Percentiles rank a stretch among this genome's conserved stretches.
Evolutionary conservation across 1,140 invertebrate species (phyloP).

Genomic region (Dendroctonus ponderosae): DNA sequence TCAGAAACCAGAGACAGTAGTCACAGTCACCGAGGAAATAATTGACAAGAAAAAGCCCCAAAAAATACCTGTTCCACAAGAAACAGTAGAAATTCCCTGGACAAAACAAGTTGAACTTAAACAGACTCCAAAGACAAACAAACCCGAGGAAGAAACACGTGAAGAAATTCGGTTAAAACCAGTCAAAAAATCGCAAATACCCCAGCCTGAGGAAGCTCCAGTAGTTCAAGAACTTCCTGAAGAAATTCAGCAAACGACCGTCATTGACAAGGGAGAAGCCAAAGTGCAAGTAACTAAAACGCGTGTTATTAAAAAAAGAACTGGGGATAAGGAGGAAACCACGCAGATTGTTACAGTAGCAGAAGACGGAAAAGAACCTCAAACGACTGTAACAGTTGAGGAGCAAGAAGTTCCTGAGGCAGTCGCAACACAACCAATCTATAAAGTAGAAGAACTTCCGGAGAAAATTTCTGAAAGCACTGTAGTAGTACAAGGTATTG

Average conservation of each 20-base stretch:
- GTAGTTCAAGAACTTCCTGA: constrained; percentile 43
- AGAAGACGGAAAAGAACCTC: constrained; percentile 28
- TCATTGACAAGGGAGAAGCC: constrained; percentile 40
- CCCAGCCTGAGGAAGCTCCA: constrained; percentile 45
- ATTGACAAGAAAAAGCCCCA: constrained; percentile 38
- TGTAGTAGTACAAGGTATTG: constrained; percentile 48
- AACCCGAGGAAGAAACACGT: constrained; percentile 38
- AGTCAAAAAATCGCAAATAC: constrained; percentile 46
- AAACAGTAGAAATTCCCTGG: constrained; percentile 49
- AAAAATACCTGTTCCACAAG: constrained; percentile 36
- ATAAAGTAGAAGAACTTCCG: constrained; percentile 47
- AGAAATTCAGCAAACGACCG: constrained; percentile 41
- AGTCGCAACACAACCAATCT: constrained; percentile 37
- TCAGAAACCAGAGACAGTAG: constrained; percentile 38
- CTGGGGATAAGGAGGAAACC: constrained; percentile 41
- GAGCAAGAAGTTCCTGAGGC: constrained; percentile 39
- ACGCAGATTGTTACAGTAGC: constrained; percentile 40
- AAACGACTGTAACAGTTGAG: constrained; percentile 33
- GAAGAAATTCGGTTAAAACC: constrained; percentile 44
- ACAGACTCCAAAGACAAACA: neutral
- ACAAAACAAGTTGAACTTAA: constrained; percentile 52
- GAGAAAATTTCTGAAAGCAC: constrained; percentile 47
- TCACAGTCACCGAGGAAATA: constrained; percentile 33
- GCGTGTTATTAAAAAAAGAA: constrained; percentile 43
- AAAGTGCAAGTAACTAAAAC: constrained; percentile 40